Conservation (phyloP, 2,888 invertebrate genomes). For the Patella caerulea region DNA sequence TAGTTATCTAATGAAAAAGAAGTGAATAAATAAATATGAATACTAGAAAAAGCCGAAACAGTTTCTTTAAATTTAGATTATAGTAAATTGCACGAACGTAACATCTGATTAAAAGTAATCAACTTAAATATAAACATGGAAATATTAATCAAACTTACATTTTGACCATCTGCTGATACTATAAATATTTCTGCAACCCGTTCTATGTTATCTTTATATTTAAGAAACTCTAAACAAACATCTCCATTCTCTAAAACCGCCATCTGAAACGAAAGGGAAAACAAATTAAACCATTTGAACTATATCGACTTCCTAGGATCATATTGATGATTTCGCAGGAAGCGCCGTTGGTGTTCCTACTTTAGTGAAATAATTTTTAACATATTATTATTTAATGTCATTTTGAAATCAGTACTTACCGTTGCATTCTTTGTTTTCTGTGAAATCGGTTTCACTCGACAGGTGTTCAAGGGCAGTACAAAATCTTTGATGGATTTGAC, state of each 20-base stretch:
- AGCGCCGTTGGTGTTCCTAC: too few relatives aligned
- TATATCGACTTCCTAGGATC: too few relatives aligned
- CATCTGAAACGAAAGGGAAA: conserved; percentile 36
- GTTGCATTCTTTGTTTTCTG: conserved; percentile 89
- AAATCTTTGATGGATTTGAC: neutral
- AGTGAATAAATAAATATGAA: too few relatives aligned
- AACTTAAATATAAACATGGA: too few relatives aligned
- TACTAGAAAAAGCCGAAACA: too few relatives aligned
- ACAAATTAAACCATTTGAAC: too few relatives aligned
- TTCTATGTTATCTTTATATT: conserved; percentile 79
- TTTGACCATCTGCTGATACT: conserved; percentile 88
- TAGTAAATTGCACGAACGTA: too few relatives aligned
- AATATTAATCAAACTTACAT: conserved; percentile 67
- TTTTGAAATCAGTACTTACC: conserved; percentile 74
- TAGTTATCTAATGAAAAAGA: neutral
- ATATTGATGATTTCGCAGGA: too few relatives aligned
- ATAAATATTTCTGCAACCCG: conserved; percentile 84
- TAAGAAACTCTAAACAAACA: conserved; percentile 90
- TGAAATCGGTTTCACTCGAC: conserved; percentile 83
- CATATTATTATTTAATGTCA: too few relatives aligned
- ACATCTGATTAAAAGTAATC: too few relatives aligned
- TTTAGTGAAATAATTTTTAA: too few relatives aligned
- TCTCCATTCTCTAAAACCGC: conserved; percentile 83
- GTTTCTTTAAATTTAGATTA: too few relatives aligned
- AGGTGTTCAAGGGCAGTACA: conserved; percentile 79